Evolutionary conservation across 2,797 vertebrate genomes (phyloP).

Genomic region (Tragopan temminckii): DNA sequence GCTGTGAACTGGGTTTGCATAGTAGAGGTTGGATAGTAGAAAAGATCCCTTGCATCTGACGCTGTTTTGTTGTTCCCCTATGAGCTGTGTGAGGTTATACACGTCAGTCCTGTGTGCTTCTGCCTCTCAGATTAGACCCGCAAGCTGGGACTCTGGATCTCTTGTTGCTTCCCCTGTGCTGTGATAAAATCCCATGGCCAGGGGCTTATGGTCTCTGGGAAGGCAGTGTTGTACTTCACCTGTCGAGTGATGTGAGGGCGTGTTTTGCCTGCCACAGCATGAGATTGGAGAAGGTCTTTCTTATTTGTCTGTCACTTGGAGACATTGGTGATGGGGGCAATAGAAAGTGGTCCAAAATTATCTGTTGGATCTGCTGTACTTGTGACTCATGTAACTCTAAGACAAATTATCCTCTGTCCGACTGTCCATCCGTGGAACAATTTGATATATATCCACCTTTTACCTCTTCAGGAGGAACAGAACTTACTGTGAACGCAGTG

Average conservation of each 20-base stretch:
- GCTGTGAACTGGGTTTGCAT: not conserved
- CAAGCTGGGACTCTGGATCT: not conserved
- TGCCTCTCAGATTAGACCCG: not conserved
- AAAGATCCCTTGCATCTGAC: not conserved
- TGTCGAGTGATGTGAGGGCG: not conserved
- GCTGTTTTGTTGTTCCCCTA: too few species aligned
- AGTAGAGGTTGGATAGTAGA: not conserved
- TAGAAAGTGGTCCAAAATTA: not conserved
- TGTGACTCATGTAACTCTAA: not conserved
- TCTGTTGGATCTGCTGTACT: not conserved
- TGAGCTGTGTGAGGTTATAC: not conserved
- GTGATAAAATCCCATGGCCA: not conserved
- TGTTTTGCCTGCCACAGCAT: not conserved
- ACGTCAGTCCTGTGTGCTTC: not conserved
- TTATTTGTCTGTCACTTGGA: not conserved
- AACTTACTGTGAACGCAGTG: not conserved
- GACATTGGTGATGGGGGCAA: not conserved
- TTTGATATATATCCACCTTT: not conserved
- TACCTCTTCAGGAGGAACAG: not conserved
- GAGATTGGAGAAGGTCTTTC: not conserved
- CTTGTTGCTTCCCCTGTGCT: rapidly evolving
- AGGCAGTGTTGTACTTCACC: too few species aligned
- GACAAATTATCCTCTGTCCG: not conserved
- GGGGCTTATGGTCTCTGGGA: not conserved
- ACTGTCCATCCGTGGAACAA: not conserved